phyloP scores from a whole-genome alignment of 2,888 invertebrate genomes.

The Drosophila ustulata region DNA sequence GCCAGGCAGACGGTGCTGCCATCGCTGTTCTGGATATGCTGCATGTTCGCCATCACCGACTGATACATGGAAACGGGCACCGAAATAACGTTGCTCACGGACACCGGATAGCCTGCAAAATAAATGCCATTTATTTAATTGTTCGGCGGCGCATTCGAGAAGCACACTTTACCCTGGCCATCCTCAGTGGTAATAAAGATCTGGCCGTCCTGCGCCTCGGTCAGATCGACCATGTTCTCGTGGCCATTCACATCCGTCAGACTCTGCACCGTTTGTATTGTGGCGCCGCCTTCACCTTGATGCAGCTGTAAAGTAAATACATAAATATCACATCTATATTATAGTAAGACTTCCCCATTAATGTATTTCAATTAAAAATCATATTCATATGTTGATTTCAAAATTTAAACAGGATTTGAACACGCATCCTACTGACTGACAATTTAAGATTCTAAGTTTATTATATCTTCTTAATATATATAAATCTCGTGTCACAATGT shows the following conservation, averaged over 20 bases:
- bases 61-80: conserved; percentile 99
- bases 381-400: too few relatives aligned
- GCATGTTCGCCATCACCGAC: conserved; percentile 96
- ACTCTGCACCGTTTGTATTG: conserved; percentile 89
- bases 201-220: conserved; percentile 98
- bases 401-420: too few relatives aligned
- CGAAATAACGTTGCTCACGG: conserved; percentile 97
- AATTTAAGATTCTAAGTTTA: too few relatives aligned
- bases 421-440: not conserved
- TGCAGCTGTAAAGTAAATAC: conserved; percentile 86
- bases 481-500: too few relatives aligned
- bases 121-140: not conserved
- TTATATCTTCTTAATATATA: too few relatives aligned
- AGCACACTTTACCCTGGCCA: conserved; percentile 90
- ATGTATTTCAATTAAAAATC: too few relatives aligned
- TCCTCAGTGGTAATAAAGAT: conserved; percentile 97
- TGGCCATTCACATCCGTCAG: conserved; percentile 90
- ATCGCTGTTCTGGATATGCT: conserved; percentile 90
- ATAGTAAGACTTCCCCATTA: too few relatives aligned
- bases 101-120: conserved; percentile 88
- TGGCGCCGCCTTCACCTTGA: conserved; percentile 88
- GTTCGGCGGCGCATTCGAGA: not conserved
- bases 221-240: conserved; percentile 94
- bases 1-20: conserved; percentile 93
- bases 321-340: too few relatives aligned